Base-by-base conservation (phyloP, 2,888 invertebrate genomes). In the Aquatica leii region DNA sequence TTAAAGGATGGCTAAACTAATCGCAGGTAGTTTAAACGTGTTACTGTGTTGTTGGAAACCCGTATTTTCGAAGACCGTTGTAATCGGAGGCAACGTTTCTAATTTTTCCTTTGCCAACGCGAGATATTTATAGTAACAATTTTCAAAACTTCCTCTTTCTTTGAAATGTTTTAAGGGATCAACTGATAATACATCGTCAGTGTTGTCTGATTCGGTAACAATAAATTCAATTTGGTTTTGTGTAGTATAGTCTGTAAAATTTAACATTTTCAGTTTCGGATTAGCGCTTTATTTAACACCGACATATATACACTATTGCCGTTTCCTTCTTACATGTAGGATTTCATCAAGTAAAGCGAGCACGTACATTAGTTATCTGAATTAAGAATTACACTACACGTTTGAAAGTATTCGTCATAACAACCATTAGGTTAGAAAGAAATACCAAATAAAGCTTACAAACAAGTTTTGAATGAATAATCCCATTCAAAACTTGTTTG, bases 1-100 rank as follows among this genome's bases (percentile, higher is more conserved):
- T 53, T 46, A 43, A 60, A 60, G 1, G 15, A 12, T 1, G 60
- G 60, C 17, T n/a, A 53, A 46, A 34, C 31, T 48, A 20, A 60
- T 48, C 9, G 48, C 6, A 4, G 61, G 56, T 24, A 56, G 49
- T 52, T 40, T 54, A 11, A 54, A 49, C 11, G 3, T 3, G 14
- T 21, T 21, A 20, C 2, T 43, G n/a, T 43, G 40, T 4, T 8
- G 6, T 43, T 43, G 12, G 8, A 15, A 18, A 11, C 2, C 12
- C 5, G n/a, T 9, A 9, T 12, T 18, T 43, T 9, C 18, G 14
- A 5, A 15, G 5, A 43, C 11, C 11, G 2, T 6, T 3, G 43
- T 14, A 14, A 14, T 15, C 6, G 2, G 24, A 24, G n/a, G n/a
- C n/a, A 24, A 24, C 43, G 43, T 12, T 43, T 43, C 15, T 43